Conservation (phyloP, 2,113 vertebrate species). For the Ciconia stormi region DNA sequence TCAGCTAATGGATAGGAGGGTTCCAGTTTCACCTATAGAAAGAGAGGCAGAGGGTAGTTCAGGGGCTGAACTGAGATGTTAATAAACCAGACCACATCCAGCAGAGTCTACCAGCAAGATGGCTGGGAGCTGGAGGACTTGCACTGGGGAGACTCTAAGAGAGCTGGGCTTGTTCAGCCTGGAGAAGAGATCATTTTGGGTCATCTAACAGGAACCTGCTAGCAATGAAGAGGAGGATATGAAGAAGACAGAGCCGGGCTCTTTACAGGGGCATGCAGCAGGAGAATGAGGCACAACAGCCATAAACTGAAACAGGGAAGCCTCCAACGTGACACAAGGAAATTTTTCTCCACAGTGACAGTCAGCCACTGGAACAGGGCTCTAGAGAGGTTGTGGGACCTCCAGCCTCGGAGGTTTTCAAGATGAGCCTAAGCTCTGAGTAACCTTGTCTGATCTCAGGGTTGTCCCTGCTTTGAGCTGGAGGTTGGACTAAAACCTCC, state of each 20-base stretch:
- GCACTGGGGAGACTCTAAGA: background rate
- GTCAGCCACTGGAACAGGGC: background rate
- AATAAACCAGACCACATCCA: background rate
- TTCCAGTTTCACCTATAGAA: background rate
- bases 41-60: background rate
- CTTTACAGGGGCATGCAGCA: background rate
- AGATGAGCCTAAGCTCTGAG: background rate
- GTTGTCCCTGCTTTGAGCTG: background rate
- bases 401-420: background rate
- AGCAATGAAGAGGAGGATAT: background rate
- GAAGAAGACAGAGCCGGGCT: background rate
- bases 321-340: background rate
- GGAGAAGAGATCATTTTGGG: background rate
- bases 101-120: background rate
- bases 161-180: background rate
- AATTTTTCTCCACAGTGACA: background rate
- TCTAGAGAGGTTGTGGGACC: background rate
- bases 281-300: background rate
- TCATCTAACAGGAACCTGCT: background rate
- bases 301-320: background rate
- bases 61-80: background rate
- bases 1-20: background rate
- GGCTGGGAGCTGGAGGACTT: background rate
- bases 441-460: background rate
- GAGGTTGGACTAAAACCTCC: background rate